Conservation (phyloP, 92 coral and sea anemone species). For the Epizoanthus illoricatus region DNA sequence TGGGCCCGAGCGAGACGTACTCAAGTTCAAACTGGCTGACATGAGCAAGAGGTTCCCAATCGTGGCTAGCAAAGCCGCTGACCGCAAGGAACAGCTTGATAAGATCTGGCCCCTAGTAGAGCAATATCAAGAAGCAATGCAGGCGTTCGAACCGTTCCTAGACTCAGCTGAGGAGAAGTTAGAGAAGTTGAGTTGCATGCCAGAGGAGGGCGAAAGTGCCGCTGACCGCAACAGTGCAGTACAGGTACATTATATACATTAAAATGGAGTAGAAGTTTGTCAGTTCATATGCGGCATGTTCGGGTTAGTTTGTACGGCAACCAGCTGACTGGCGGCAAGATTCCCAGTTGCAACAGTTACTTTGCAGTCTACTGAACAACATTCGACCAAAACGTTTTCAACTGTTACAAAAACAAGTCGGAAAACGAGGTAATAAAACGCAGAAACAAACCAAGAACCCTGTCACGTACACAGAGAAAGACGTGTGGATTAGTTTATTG, state of each 20-base stretch:
- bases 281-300: no score
- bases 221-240: conserved; percentile 63
- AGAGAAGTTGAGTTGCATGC: conserved; percentile 62
- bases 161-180: conserved; percentile 80
- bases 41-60: conserved; percentile 68
- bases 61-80: conserved; percentile 71
- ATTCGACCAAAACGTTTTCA: no score
- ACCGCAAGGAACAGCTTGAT: conserved; percentile 75
- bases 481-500: background rate
- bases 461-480: no score
- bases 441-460: no score
- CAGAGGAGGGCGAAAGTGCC: conserved; percentile 70
- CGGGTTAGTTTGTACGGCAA: no score
- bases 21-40: conserved; percentile 79
- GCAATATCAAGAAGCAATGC: conserved; percentile 78
- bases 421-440: no score
- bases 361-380: no score
- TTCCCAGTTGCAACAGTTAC: no score
- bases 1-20: conserved; percentile 87
- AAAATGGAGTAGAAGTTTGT: no score
- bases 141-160: conserved; percentile 73
- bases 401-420: no score
- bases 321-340: no score
- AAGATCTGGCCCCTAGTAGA: conserved; percentile 77
- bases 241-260: conserved; percentile 56